These are phyloP conservation scores for Anoplius nigerrimus DNA, from an alignment of 2,888 invertebrate genomes.

Conservation along the genomic window DNA sequence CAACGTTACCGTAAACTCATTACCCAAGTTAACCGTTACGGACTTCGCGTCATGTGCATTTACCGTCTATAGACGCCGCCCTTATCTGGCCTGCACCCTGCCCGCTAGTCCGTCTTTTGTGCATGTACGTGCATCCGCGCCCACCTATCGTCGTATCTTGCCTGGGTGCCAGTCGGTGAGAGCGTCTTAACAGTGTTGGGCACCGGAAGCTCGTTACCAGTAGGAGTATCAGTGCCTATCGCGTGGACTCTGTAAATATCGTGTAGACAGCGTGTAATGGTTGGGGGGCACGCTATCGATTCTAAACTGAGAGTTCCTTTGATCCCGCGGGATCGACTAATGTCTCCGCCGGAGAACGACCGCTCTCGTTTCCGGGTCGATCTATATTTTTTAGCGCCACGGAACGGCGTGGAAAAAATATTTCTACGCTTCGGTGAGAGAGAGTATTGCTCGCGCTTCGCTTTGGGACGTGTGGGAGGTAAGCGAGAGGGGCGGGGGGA, in stretches of 20 bases:
- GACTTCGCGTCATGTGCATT: conserved; percentile 30
- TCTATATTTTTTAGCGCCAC: too few relatives aligned
- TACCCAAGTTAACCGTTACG: conserved; percentile 45
- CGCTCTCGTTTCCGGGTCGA: too few relatives aligned
- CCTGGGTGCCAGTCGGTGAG: conserved; percentile 11
- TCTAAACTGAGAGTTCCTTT: too few relatives aligned
- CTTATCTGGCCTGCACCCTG: conserved; percentile 14
- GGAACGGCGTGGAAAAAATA: too few relatives aligned
- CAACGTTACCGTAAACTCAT: conserved; percentile 49
- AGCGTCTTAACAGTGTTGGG: conserved; percentile 3
- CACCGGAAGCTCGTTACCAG: conserved; percentile 31
- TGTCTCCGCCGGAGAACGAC: too few relatives aligned
- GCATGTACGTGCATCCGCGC: background rate
- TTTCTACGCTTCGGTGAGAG: too few relatives aligned
- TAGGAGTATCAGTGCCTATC: conserved; percentile 8
- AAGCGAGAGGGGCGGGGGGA: too few relatives aligned
- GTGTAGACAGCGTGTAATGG: conserved; percentile 5
- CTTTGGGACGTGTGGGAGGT: too few relatives aligned
- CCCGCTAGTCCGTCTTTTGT: conserved; percentile 15
- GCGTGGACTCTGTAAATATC: conserved; percentile 14
- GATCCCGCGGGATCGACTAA: too few relatives aligned
- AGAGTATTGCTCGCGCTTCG: too few relatives aligned
- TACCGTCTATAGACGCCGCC: conserved; percentile 22
- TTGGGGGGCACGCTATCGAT: background rate
- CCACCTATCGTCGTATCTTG: conserved; percentile 12